Base-by-base conservation (phyloP, 2,888 invertebrate species). In the Portevinia maculata region DNA sequence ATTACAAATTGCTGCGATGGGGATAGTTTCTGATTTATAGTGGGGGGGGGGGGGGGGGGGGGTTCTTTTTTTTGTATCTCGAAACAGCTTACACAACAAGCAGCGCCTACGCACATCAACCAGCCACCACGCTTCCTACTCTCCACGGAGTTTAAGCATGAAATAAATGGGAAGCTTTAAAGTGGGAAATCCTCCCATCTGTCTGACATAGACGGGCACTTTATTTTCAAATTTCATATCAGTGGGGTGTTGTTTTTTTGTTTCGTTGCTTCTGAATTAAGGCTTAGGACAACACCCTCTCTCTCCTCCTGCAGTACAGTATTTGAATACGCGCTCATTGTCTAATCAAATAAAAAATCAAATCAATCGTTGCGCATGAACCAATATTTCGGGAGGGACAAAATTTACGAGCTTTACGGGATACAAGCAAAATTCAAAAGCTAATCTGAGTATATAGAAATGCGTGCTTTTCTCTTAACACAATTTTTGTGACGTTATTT, bases 321-420 rank as follows among this genome's bases (percentile, higher is more conserved):
- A 39, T 13, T 13, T 46, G 28, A 44, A 46, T 34, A 28, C 37
- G 55, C 24, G 37, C 37, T 17, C 46, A 37, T 48, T 48, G 69
- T 15, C 57, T 59, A 52, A 70, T 70, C 59, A 41, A 24, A 70
- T 52, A 17, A 34, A n/a, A n/a, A 41, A 44, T 41, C 30, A 41
- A 50, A 41, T 44, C 50, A 52, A 70, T 70, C 32, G 32, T 15
- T 70, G 70, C 70, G 70, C 70, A 70, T 70, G 70, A 52, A 52
- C 59, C 70, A 32, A 70, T 60, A 52, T 70, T 70, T 60, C 28
- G 19, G 59, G 21, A 37, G 17, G 8, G 6, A n/a, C 5, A 46
- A 21, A 57, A 50, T 59, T 50, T 48, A 50, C 13, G 39, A 69
- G 69, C 69, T 69, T 59, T 59, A 48, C 30, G 13, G 21, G 6